Conservation (phyloP, 2,797 vertebrate species). For the Danio tinwini region DNA sequence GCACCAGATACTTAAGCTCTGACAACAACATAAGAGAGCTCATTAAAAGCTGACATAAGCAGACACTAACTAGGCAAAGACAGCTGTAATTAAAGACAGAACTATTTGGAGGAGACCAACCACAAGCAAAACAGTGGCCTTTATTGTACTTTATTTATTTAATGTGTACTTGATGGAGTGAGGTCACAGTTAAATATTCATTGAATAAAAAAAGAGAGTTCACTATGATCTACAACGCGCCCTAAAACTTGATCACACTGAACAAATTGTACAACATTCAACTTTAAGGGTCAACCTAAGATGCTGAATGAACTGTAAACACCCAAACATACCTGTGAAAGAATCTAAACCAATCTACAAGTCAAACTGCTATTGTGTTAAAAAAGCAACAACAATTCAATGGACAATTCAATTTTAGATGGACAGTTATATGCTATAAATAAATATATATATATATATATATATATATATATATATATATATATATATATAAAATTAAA, state of each 20-base stretch:
- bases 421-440: too few species aligned
- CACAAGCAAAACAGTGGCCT: neutral
- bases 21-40: neutral
- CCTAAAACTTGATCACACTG: neutral
- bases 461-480: too few species aligned
- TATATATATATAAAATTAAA: too few species aligned
- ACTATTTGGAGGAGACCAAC: neutral
- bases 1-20: neutral
- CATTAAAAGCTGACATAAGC: neutral
- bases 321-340: neutral
- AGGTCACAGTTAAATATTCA: neutral
- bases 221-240: neutral
- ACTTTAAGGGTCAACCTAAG: neutral
- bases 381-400: neutral
- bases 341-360: neutral
- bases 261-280: neutral
- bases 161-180: too few species aligned
- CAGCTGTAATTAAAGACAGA: constrained; percentile 5
- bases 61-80: neutral
- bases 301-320: neutral
- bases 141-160: neutral
- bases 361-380: neutral
- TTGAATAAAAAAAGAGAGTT: neutral
- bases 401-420: too few species aligned
- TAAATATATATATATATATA: too few species aligned